phyloP scores from a whole-genome alignment of 2,888 invertebrate species.

The Nowickia ferox region DNA sequence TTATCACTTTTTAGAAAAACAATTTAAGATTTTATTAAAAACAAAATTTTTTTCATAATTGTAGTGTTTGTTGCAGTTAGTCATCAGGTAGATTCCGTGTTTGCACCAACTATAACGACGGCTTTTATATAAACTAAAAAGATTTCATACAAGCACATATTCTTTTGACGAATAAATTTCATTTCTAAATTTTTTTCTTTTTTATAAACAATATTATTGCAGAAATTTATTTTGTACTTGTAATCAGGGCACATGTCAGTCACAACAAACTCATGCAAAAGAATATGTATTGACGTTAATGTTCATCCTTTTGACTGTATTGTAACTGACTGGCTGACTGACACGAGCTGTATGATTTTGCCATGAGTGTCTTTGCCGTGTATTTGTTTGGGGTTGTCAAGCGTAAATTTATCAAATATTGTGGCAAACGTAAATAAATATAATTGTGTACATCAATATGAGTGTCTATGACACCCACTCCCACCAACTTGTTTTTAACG shows the following conservation, averaged over 20 bases:
- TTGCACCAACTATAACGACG: too few species aligned
- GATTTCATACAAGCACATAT: too few species aligned
- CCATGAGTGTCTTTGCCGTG: not conserved
- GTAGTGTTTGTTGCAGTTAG: too few species aligned
- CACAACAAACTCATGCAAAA: constrained; percentile 41
- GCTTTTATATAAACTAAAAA: too few species aligned
- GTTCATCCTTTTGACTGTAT: constrained; percentile 35
- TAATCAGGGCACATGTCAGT: constrained; percentile 62
- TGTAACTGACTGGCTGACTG: constrained; percentile 9
- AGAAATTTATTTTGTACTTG: constrained; percentile 35
- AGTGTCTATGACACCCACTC: constrained; percentile 20
- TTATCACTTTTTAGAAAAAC: too few species aligned
- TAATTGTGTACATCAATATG: not conserved
- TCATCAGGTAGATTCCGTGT: too few species aligned
- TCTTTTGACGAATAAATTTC: too few species aligned
- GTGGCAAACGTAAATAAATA: constrained; percentile 25
- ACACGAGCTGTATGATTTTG: not conserved
- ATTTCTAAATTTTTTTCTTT: too few species aligned
- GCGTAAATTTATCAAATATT: constrained; percentile 63
- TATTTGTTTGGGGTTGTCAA: constrained; percentile 49
- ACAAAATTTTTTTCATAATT: too few species aligned
- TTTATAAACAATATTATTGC: not conserved
- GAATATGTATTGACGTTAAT: constrained; percentile 49
- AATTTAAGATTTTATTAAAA: too few species aligned
- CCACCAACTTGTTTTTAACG: constrained; percentile 50